Evolutionary conservation across 2,888 invertebrate genomes (phyloP), one percentile per base, ranked within the genome.

Genomic region (Ennomos fuscantarius): DNA sequence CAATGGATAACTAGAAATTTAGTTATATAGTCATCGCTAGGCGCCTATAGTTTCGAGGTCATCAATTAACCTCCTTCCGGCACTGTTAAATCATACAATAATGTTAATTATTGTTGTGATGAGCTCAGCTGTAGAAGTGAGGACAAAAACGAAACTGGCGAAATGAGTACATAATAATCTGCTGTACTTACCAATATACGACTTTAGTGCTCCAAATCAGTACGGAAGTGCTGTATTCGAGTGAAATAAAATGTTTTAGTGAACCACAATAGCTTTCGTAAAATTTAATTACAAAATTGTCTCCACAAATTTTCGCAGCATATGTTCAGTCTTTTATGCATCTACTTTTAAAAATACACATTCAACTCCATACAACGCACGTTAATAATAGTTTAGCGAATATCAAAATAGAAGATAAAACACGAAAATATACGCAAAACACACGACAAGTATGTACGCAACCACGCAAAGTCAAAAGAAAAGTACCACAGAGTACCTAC

Each of bases 381-480:
- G 54, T 46, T 49, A 43, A 41, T 49, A 48, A 57, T 62, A 64
- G 41, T 65, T 52, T 57, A 42, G 15, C 31, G 51, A 52, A 58
- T 65, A 59, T 47, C 59, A 64, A 66, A 61, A 70, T 64, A 68
- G 47, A 68, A 55, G 65, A 64, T 66, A 65, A 62, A 59, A 66
- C 76, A 76, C 78, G 72, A 74, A 75, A 70, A 70, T 74, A 74
- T 73, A 72, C 73, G 71, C 70, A 75, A 79, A 75, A 77, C 78
- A 72, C 66, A 76, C 66, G 76, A 77, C 72, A 51, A 74, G 80
- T 55, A 51, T 74, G 80, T 55, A 81, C 79, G 71, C 72, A 81
- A 81, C 71, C 75, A 79, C 79, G 77, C 81, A 79, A 81, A 82
- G 78, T 78, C 78, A 79, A 80, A 24, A 74, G 69, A 76, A 83